Evolutionary conservation across 2,888 invertebrate species (phyloP).

Genomic region (Loripinus fragilis): DNA sequence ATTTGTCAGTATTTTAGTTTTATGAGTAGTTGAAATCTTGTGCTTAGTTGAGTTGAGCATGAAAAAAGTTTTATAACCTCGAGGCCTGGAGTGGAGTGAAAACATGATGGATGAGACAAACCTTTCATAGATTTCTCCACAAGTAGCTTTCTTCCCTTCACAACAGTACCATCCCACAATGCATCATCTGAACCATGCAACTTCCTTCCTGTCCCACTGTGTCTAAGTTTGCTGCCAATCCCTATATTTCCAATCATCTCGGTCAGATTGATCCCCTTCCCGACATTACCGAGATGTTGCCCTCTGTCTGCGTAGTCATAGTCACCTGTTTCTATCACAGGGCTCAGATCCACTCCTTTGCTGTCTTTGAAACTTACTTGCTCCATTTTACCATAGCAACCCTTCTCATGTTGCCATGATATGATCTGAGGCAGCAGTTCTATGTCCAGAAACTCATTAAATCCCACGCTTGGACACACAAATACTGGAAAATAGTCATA

Average conservation of each 20-base stretch:
- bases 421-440: constrained; percentile 78
- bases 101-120: constrained; percentile 23
- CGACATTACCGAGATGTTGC: background rate
- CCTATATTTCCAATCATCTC: background rate
- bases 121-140: constrained; percentile 73
- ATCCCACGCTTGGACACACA: constrained; percentile 81
- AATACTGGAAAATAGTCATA: constrained; percentile 82
- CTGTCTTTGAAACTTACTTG: background rate
- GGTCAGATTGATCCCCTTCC: constrained; percentile 1
- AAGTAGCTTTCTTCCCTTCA: constrained; percentile 65
- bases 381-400: constrained; percentile 78
- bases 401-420: constrained; percentile 77
- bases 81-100: no score
- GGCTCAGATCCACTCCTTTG: constrained; percentile 12
- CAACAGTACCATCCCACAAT: background rate
- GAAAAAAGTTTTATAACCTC: no score
- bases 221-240: background rate
- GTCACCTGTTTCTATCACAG: constrained; percentile 20
- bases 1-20: no score
- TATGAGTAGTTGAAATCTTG: no score
- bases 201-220: background rate
- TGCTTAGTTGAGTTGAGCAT: no score
- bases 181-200: background rate
- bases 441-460: constrained; percentile 78
- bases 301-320: constrained; percentile 32